These are phyloP conservation scores for Pipistrellus kuhlii DNA, from an alignment of 2,797 vertebrate genomes.

Conservation along the genomic window DNA sequence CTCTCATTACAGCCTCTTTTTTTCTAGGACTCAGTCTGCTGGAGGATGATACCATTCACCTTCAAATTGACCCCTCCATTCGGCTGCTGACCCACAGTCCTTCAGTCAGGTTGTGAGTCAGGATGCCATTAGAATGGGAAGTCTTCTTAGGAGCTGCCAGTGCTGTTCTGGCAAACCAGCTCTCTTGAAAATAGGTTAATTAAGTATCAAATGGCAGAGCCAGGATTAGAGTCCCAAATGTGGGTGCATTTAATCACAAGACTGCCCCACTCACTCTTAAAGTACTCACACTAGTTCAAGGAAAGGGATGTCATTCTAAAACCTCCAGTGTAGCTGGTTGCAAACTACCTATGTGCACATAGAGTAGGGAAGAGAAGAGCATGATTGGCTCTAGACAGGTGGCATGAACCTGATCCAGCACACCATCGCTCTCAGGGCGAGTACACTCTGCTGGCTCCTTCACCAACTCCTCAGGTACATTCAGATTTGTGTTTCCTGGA, in stretches of 20 bases:
- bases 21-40: not conserved
- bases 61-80: not conserved
- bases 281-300: not conserved
- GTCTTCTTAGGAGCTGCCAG: not conserved
- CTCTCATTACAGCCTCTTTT: not conserved
- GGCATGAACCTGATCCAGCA: not conserved
- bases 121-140: not conserved
- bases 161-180: not conserved
- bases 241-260: not conserved
- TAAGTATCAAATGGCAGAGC: not conserved
- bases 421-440: too few relatives aligned
- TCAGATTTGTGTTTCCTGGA: not conserved
- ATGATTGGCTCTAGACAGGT: not conserved
- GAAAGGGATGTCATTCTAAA: not conserved
- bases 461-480: not conserved
- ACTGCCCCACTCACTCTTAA: not conserved
- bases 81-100: not conserved
- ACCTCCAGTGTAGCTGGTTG: not conserved
- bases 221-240: not conserved
- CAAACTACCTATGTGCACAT: not conserved
- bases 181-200: slow-evolving; percentile 22
- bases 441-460: not conserved
- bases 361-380: not conserved
- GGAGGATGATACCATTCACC: not conserved
- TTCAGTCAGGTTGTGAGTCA: not conserved